Conservation (phyloP, 2,113 vertebrate genomes). For the Hippocampus abdominalis region DNA sequence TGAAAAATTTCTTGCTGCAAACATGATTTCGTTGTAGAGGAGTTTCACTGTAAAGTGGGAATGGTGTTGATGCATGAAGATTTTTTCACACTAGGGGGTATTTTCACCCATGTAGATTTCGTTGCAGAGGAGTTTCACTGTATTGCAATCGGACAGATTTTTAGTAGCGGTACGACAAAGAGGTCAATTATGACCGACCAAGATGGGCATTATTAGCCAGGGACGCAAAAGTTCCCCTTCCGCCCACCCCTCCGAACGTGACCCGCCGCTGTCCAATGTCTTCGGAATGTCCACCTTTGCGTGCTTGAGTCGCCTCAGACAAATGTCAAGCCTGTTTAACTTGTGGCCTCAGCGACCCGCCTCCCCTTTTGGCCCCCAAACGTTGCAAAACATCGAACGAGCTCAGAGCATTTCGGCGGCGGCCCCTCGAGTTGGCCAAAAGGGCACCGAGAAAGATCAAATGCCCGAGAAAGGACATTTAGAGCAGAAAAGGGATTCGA, state of each 20-base stretch:
- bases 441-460: not conserved
- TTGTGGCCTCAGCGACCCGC: conserved; percentile 12
- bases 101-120: too few species aligned
- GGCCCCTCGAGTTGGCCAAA: not conserved
- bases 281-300: conserved; percentile 36
- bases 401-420: not conserved
- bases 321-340: conserved; percentile 8
- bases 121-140: too few species aligned
- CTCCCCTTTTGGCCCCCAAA: conserved; percentile 13
- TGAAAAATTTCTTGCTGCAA: too few species aligned
- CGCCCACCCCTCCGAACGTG: conserved; percentile 12
- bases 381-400: not conserved
- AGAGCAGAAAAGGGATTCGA: not conserved
- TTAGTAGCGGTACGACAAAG: too few species aligned
- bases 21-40: too few species aligned
- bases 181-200: too few species aligned
- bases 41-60: too few species aligned
- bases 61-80: too few species aligned
- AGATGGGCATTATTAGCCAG: too few species aligned
- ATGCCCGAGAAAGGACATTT: not conserved
- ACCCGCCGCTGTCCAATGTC: conserved; percentile 15
- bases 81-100: too few species aligned
- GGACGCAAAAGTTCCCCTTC: too few species aligned
- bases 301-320: not conserved
- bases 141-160: too few species aligned